phyloP scores from a whole-genome alignment of 2,113 vertebrate species.

The Stigmatopora nigra region DNA sequence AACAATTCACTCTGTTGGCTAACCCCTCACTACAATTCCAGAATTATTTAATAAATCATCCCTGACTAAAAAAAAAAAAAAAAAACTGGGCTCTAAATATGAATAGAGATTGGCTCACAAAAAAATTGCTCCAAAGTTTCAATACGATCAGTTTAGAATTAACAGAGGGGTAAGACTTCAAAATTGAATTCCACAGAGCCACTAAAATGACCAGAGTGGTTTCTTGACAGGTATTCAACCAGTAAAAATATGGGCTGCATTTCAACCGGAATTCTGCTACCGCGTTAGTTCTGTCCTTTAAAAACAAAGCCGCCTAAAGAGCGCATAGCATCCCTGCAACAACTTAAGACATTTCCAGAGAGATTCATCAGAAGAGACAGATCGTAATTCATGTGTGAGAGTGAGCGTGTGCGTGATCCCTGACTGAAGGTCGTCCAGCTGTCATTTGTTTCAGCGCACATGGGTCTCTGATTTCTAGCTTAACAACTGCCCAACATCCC shows the following conservation, averaged over 20 bases:
- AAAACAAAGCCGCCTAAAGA: background rate
- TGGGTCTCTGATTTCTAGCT: slow-evolving; percentile 27
- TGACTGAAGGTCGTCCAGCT: slow-evolving; percentile 32
- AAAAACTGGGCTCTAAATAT: too few species aligned
- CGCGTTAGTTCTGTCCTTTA: background rate
- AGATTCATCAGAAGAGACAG: slow-evolving; percentile 18
- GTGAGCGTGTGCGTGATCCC: slow-evolving; percentile 25
- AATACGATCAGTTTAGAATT: too few species aligned
- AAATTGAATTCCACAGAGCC: too few species aligned
- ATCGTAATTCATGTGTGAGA: slow-evolving; percentile 29
- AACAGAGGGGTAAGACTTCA: too few species aligned
- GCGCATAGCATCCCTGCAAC: background rate
- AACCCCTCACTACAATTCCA: too few species aligned
- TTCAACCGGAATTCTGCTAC: background rate
- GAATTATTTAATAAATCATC: too few species aligned
- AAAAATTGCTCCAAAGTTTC: too few species aligned
- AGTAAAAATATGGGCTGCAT: background rate
- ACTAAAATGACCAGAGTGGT: too few species aligned
- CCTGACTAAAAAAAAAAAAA: too few species aligned
- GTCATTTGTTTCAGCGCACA: slow-evolving; percentile 25
- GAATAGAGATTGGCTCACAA: too few species aligned
- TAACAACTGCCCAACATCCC: slow-evolving; percentile 18
- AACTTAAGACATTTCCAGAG: slow-evolving; percentile 12
- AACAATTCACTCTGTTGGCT: too few species aligned
- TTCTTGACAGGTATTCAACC: too few species aligned